Base-by-base conservation (phyloP, 1,140 invertebrate species). In the Neodiprion lecontei region DNA sequence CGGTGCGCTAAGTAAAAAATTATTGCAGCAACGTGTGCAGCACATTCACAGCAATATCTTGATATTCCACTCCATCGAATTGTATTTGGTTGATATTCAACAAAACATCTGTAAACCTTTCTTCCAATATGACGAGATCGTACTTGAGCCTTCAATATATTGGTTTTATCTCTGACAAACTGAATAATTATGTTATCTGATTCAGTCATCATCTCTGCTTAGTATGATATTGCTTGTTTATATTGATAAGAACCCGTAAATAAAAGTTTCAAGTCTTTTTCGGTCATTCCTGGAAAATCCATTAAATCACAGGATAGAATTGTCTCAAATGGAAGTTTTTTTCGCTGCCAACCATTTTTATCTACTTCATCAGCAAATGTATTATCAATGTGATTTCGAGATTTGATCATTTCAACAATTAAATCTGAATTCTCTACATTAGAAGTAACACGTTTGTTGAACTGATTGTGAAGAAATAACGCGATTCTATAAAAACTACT, bases 181-280 rank as follows among this genome's bases (percentile, higher is more conserved):
- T 74, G 70, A 17, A 78, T 1, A 67, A 10, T 65, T 11, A 77
- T 69, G 7, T 49, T 74, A 48, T 70, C 40, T 48, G 78, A 48
- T 61, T 72, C 75, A 11, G 48, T 70, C 12, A 77, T 68, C 67
- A 77, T 74, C 69, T 79, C 79, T 17, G 77, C 77, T 50, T 79
- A 75, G 72, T 79, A 78, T 12, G 73, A 78, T 70, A 77, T 65
- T 21, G 78, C 74, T 76, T 77, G 76, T n/a, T 68, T 69, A 69
- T 76, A 49, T 73, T 79, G 76, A 69, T 79, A 79, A 12, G 72
- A 76, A 48, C 78, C 77, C 11, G 79, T 78, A 49, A 78, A 78
- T 72, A 79, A 67, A 7, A 78, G 66, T 65, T 78, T 75, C n/a
- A 78, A 69, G 21, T 79, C 77, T 53, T 71, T 75, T 73, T 77